A percentile compares a stretch with the other conserved stretches of the same genome.
phyloP scores from a whole-genome alignment of 2,888 invertebrate species.

The Pteria penguin region DNA sequence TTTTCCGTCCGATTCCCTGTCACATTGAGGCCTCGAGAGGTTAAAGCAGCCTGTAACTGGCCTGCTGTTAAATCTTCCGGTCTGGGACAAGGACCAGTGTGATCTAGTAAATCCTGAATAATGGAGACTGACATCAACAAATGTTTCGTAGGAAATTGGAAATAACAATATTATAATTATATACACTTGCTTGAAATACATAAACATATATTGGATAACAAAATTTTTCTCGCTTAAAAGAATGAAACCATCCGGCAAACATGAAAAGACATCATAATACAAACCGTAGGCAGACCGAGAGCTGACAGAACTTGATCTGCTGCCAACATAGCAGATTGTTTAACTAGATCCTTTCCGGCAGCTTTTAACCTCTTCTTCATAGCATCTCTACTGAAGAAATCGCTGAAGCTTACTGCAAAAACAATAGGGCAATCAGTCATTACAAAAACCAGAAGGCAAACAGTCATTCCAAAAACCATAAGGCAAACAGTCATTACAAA shows the following conservation, averaged over 20 bases:
- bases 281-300: conserved; percentile 33
- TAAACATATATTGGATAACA: too few relatives aligned
- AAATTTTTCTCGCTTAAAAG: too few relatives aligned
- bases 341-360: conserved; percentile 30
- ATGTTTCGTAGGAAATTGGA: too few relatives aligned
- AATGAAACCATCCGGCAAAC: too few relatives aligned
- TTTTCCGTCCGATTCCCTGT: conserved; percentile 22
- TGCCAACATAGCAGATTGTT: conserved; percentile 12
- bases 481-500: too few relatives aligned
- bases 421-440: neutral
- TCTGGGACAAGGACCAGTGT: conserved; percentile 52
- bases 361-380: conserved; percentile 34
- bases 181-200: too few relatives aligned
- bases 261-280: too few relatives aligned
- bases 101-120: conserved; percentile 27
- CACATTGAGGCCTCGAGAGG: conserved; percentile 39
- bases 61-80: conserved; percentile 53
- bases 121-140: too few relatives aligned
- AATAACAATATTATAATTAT: too few relatives aligned
- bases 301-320: conserved; percentile 14
- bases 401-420: conserved; percentile 34
- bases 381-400: conserved; percentile 37
- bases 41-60: conserved; percentile 40
- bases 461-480: neutral
- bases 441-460: neutral